phyloP scores from a whole-genome alignment of 1,140 invertebrate genomes.

The Littorina saxatilis region DNA sequence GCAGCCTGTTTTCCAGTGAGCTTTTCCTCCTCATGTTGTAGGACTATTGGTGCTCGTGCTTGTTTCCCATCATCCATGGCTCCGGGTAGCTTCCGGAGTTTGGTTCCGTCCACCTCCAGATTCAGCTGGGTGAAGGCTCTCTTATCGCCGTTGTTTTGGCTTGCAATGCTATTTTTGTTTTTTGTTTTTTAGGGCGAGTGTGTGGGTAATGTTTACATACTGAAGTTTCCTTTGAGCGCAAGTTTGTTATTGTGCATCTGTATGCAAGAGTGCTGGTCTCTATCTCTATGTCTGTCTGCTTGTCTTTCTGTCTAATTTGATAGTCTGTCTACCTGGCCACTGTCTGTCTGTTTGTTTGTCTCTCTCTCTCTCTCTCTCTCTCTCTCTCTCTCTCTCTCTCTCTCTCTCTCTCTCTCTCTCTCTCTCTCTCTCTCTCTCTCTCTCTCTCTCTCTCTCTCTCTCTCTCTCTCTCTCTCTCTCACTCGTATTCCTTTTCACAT shows the following conservation, averaged over 20 bases:
- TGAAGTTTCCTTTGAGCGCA: background rate
- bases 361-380: background rate
- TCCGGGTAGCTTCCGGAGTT: too few relatives aligned
- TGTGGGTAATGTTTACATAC: too few relatives aligned
- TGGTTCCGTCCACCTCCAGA: background rate
- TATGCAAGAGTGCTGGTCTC: too few relatives aligned
- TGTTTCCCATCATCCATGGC: too few relatives aligned
- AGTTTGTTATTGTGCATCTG: background rate
- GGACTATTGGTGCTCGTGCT: too few relatives aligned
- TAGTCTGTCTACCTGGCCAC: background rate
- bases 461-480: conserved; percentile 29
- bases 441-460: conserved; percentile 21
- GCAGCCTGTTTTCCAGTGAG: too few relatives aligned
- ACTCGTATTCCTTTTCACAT: background rate
- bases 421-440: conserved; percentile 17
- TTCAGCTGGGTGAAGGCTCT: background rate
- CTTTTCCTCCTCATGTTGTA: too few relatives aligned
- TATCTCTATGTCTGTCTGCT: background rate
- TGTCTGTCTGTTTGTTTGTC: background rate
- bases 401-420: conserved; percentile 4
- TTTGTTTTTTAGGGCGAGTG: too few relatives aligned
- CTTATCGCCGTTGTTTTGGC: background rate
- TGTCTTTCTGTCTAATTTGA: background rate
- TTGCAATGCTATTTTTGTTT: background rate
- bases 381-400: background rate